Evolutionary conservation across 2,113 vertebrate genomes (phyloP).

Genomic region (Pogonocichla stellata): DNA sequence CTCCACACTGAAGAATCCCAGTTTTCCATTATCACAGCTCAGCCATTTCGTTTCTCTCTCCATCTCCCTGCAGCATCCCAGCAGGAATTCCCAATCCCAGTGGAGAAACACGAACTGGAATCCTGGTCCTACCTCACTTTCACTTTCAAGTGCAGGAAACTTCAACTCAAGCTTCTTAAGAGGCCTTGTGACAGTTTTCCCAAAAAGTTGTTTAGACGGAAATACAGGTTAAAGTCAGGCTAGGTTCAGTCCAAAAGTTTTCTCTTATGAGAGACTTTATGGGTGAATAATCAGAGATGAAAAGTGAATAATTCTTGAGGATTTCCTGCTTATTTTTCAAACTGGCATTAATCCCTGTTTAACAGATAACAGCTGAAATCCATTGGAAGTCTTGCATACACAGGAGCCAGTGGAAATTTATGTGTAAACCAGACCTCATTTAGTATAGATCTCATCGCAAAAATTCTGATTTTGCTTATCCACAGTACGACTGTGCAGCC

Average conservation of each 20-base stretch:
- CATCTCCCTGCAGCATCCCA: neutral
- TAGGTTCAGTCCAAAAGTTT: neutral
- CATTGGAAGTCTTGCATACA: neutral
- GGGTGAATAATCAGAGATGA: slow-evolving; percentile 42
- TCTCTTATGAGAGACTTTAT: neutral
- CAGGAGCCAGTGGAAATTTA: neutral
- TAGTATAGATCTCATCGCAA: slow-evolving; percentile 20
- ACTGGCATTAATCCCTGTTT: slow-evolving; percentile 40
- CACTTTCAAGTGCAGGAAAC: slow-evolving; percentile 3
- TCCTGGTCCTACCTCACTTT: slow-evolving; percentile 6
- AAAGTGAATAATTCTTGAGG: slow-evolving; percentile 49
- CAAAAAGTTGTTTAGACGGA: slow-evolving; percentile 4
- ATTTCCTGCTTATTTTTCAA: slow-evolving; percentile 61
- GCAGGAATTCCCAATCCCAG: neutral
- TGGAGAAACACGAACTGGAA: neutral
- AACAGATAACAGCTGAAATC: slow-evolving; percentile 57
- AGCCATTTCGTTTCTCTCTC: neutral
- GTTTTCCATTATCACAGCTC: neutral
- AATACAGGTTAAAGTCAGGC: neutral
- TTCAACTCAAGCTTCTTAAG: neutral
- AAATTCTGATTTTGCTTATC: slow-evolving; percentile 58
- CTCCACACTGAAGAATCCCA: neutral
- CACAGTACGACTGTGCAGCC: slow-evolving; percentile 59
- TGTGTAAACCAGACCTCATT: neutral
- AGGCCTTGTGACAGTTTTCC: neutral